These are phyloP conservation scores for Petrosia ficiformis DNA, from an alignment of 37 sponge, comb jelly and placozoan genomes.

Conservation along the genomic window DNA sequence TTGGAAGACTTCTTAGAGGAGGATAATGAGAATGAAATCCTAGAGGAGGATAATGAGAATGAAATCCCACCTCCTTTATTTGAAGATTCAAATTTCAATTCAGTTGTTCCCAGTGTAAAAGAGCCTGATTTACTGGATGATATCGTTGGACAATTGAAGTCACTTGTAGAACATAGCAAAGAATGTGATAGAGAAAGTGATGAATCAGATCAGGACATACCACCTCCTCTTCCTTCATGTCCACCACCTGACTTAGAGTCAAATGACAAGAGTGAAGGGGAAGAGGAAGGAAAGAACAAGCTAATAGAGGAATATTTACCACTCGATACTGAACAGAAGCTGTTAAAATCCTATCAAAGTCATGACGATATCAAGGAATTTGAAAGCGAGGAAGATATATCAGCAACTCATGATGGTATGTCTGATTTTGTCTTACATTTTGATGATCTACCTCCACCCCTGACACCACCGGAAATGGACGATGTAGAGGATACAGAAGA, in stretches of 20 bases:
- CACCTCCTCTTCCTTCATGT: constrained; percentile 2
- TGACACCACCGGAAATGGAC: neutral
- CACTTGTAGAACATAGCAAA: neutral
- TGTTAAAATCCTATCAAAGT: too few relatives aligned
- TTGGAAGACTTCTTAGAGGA: neutral
- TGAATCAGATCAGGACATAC: neutral
- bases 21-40: neutral
- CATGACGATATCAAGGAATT: neutral
- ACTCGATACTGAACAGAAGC: neutral
- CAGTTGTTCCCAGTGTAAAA: too few relatives aligned
- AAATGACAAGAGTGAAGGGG: constrained; percentile 1
- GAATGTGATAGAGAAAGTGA: constrained; percentile 33
- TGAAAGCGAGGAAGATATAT: neutral
- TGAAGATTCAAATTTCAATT: neutral
- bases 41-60: neutral
- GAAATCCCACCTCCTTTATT: neutral
- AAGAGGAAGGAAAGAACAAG: neutral
- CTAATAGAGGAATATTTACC: neutral
- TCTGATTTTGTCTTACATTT: too few relatives aligned
- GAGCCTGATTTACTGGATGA: neutral
- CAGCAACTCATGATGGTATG: too few relatives aligned
- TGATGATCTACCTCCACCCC: neutral
- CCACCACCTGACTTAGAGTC: constrained; percentile 34
- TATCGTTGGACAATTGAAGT: neutral
- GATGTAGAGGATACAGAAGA: neutral